Percentiles rank a stretch among this genome's conserved stretches.
These are phyloP conservation scores for Malthinus flaveolus DNA, from an alignment of 2,888 invertebrate species.

Conservation along the genomic window DNA sequence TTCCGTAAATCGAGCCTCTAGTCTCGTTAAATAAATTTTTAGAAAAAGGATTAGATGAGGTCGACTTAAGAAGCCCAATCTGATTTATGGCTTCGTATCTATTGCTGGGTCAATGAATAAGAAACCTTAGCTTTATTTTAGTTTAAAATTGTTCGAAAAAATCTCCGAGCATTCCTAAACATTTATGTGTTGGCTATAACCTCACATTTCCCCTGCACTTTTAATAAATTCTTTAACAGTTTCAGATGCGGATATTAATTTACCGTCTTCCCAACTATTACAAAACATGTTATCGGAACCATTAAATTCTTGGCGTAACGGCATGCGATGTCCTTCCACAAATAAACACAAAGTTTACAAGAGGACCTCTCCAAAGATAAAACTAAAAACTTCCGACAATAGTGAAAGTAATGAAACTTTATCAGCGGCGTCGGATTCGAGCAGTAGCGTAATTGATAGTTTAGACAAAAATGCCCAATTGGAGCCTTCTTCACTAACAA, in stretches of 20 bases:
- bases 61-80: too few relatives aligned
- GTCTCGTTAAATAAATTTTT: too few relatives aligned
- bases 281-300: slow-evolving; percentile 46
- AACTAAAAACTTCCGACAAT: neutral
- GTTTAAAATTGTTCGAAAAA: too few relatives aligned
- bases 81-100: too few relatives aligned
- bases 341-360: slow-evolving; percentile 7
- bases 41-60: too few relatives aligned
- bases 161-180: too few relatives aligned
- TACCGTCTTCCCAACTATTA: slow-evolving; percentile 39
- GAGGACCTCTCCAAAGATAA: neutral
- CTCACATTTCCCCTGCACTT: too few relatives aligned
- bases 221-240: neutral
- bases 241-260: slow-evolving; percentile 7
- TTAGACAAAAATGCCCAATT: neutral
- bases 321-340: slow-evolving; percentile 2
- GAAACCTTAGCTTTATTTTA: too few relatives aligned
- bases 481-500: neutral
- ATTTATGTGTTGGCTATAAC: too few relatives aligned
- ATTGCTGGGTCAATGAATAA: too few relatives aligned
- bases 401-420: slow-evolving; percentile 9
- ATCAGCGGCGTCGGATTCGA: slow-evolving; percentile 13
- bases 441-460: neutral
- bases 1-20: too few relatives aligned
- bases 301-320: slow-evolving; percentile 42